Evolutionary conservation across 2,797 vertebrate species (phyloP), one percentile per base, ranked within the genome.

Genomic region (Lutjanus campechanus): DNA sequence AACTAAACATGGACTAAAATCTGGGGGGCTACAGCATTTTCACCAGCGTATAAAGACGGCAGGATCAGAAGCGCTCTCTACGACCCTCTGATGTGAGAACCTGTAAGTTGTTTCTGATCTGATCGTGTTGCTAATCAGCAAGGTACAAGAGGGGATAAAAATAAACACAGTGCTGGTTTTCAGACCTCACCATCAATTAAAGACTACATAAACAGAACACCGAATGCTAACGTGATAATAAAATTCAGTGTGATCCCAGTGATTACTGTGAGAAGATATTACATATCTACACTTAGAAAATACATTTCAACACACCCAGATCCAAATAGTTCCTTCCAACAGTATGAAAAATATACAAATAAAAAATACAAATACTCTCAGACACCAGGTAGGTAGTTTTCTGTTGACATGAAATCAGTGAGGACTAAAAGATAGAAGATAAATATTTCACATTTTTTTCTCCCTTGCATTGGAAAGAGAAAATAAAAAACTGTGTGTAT

Each of bases 381-480:
- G 88, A 95, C 93, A 91, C 85, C 91, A 89, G 88, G 84, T 94
- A 96, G 93, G 95, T 95, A 96, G 95, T 95, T 93, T 95, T 95
- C 88, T 91, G 93, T 93, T 90, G 90, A 92, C 92, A 91, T 93
- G 93, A 96, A 96, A 96, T 94, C 90, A 92, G 91, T 88, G 86
- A 95, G 91, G 93, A 96, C 91, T 81, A 88, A 90, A 91, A 93
- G 93, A 95, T 94, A 95, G 94, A 95, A 93, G 93, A 95, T 95
- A 96, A 95, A 95, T 94, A 95, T 86, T 95, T 96, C 93, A 95
- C 93, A 93, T 94, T 93, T 94, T 90, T 93, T 85, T 91, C 88
- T 88, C 84, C 87, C 80, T 91, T 87, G 81, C 58, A 70, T 78
- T 91, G 79, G 78, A 76, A 91, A 92, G 87, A 92, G 83, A 89